Conservation (phyloP, 1,140 invertebrate species). For the Ceratoteleas bidentatus region DNA sequence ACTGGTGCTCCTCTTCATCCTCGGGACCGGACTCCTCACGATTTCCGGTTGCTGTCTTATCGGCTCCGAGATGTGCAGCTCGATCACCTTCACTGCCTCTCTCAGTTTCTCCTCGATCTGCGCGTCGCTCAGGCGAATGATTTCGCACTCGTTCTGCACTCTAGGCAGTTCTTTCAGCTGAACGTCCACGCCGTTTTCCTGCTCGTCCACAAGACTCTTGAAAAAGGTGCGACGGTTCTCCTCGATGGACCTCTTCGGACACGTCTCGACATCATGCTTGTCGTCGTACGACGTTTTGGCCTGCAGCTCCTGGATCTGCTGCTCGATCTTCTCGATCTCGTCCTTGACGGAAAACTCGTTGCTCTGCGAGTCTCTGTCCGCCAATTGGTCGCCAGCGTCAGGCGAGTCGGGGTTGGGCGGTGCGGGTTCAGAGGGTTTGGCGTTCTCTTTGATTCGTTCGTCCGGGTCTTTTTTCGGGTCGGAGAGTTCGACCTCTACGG, state of each 20-base stretch:
- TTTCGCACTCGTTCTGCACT: constrained; percentile 72
- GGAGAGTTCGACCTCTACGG: neutral
- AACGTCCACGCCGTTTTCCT: constrained; percentile 69
- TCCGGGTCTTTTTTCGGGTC: neutral
- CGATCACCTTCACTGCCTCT: constrained; percentile 75
- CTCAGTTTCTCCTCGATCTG: constrained; percentile 48
- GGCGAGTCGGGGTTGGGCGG: too few species aligned
- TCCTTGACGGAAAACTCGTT: constrained; percentile 77
- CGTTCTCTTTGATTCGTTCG: too few species aligned
- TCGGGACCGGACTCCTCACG: constrained; percentile 69
- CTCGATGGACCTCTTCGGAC: constrained; percentile 66
- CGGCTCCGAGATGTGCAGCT: constrained; percentile 77
- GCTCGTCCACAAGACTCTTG: constrained; percentile 66
- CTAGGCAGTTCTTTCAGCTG: constrained; percentile 74
- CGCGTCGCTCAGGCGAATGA: constrained; percentile 71
- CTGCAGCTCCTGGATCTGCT: constrained; percentile 74
- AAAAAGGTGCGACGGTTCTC: constrained; percentile 74
- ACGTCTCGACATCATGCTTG: constrained; percentile 2
- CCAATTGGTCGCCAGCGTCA: too few species aligned
- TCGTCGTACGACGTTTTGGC: constrained; percentile 48
- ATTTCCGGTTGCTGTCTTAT: constrained; percentile 70
- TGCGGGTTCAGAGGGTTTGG: too few species aligned
- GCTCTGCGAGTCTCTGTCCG: too few species aligned
- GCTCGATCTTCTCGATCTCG: constrained; percentile 78
- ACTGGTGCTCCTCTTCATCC: constrained; percentile 72